Evolutionary conservation across 2,797 vertebrate species (phyloP).

Genomic region (Pempheris klunzingeri): DNA sequence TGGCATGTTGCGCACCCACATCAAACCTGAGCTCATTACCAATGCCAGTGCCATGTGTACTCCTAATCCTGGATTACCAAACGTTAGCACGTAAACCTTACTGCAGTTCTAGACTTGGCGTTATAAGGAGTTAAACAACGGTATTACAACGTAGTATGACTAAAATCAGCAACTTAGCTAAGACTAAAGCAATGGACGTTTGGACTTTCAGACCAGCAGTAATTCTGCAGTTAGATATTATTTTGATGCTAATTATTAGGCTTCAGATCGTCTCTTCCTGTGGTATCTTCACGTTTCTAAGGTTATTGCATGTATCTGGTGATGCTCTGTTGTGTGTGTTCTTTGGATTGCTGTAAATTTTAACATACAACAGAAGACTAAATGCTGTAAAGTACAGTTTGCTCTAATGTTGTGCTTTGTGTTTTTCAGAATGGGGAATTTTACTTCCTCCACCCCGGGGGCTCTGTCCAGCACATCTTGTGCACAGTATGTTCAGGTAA

Average conservation of each 20-base stretch:
- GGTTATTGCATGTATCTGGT: conserved; percentile 44
- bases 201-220: conserved; percentile 8
- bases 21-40: not conserved
- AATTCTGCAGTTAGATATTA: conserved; percentile 29
- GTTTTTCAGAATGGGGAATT: conserved; percentile 86
- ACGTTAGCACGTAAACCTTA: not conserved
- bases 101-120: not conserved
- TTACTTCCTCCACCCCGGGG: conserved; percentile 70
- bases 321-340: not conserved
- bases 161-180: not conserved
- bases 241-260: conserved; percentile 37
- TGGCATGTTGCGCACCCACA: not conserved
- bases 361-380: not conserved
- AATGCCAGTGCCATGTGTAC: conserved; percentile 3
- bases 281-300: conserved; percentile 46
- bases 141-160: not conserved
- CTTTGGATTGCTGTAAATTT: not conserved
- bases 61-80: conserved; percentile 77
- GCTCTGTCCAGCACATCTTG: conserved; percentile 66
- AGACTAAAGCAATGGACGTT: not conserved
- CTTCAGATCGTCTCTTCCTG: conserved; percentile 20
- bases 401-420: conserved; percentile 4
- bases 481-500: conserved; percentile 82
- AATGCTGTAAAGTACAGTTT: not conserved
- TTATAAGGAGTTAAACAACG: not conserved